These are phyloP conservation scores for Monochamus saltuarius DNA, from an alignment of 1,140 invertebrate genomes.

Conservation along the genomic window DNA sequence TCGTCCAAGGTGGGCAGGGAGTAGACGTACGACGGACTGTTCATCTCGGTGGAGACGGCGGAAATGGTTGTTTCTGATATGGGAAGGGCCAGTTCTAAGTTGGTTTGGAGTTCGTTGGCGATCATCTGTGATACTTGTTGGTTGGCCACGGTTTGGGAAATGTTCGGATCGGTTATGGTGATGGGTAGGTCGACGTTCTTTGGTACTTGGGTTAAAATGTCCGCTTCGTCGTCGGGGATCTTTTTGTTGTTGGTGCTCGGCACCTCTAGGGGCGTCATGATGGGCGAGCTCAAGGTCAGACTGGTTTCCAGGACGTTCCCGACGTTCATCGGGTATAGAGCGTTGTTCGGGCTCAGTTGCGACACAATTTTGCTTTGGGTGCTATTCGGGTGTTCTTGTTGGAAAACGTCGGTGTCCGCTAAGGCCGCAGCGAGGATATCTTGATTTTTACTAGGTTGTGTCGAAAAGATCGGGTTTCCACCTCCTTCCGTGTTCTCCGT, in stretches of 20 bases:
- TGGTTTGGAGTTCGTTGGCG: slow-evolving; percentile 57
- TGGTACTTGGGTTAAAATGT: slow-evolving; percentile 53
- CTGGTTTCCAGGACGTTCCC: slow-evolving; percentile 70
- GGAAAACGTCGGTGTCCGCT: slow-evolving; percentile 73
- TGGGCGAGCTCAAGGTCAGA: slow-evolving; percentile 71
- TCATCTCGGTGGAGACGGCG: slow-evolving; percentile 46
- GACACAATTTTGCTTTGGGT: slow-evolving; percentile 51
- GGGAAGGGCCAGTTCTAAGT: slow-evolving; percentile 67
- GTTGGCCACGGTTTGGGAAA: slow-evolving; percentile 59
- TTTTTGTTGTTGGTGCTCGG: slow-evolving; percentile 61
- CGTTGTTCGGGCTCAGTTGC: slow-evolving; percentile 52
- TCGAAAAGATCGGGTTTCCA: slow-evolving; percentile 40
- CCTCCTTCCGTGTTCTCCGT: slow-evolving; percentile 26
- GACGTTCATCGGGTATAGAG: slow-evolving; percentile 56
- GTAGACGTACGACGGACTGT: slow-evolving; percentile 44
- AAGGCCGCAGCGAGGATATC: slow-evolving; percentile 76
- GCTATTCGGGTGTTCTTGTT: slow-evolving; percentile 46
- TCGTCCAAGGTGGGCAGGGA: slow-evolving; percentile 46
- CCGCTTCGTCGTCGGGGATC: slow-evolving; percentile 42
- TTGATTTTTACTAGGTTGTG: slow-evolving; percentile 56
- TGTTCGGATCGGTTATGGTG: slow-evolving; percentile 57
- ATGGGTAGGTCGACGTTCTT: slow-evolving; percentile 57
- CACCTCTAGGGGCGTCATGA: slow-evolving; percentile 76
- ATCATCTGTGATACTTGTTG: slow-evolving; percentile 44
- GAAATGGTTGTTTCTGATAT: slow-evolving; percentile 68